Conservation (phyloP, 2,797 vertebrate genomes). For the Tolypeutes matacus region DNA sequence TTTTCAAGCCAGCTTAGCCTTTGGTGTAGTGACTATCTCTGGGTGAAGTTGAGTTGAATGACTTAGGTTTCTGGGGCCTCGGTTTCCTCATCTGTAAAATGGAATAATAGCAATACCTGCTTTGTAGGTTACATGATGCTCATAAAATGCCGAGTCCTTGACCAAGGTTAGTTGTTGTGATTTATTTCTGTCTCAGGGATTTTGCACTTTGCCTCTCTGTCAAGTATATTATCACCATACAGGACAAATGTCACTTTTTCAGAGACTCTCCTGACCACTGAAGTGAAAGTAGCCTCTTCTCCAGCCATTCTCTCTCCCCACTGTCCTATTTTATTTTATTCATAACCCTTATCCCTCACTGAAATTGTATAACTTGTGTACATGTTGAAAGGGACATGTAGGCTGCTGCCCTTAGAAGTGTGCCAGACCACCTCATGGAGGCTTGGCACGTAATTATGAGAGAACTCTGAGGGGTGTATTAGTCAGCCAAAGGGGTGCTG, state of each 20-base stretch:
- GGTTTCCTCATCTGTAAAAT: background rate
- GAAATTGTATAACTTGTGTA: background rate
- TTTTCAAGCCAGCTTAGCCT: background rate
- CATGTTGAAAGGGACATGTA: background rate
- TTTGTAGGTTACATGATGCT: background rate
- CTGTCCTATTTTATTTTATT: background rate
- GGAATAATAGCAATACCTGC: background rate
- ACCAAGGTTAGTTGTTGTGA: accelerated
- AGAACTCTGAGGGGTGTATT: no score
- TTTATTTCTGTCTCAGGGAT: background rate
- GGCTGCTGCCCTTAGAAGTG: background rate
- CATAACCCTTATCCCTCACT: background rate
- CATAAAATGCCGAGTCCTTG: accelerated
- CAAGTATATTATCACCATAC: no score
- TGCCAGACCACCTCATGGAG: accelerated
- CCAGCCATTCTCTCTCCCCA: background rate
- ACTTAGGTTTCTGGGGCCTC: background rate
- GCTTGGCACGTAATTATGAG: accelerated
- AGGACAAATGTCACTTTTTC: background rate
- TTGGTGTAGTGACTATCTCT: background rate
- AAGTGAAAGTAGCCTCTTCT: background rate
- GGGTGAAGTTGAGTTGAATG: background rate
- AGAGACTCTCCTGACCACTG: background rate
- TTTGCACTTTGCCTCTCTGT: accelerated
- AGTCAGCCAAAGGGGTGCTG: no score